Evolutionary conservation across 2,888 invertebrate species (phyloP).

Genomic region (Flexamia atlantica): DNA sequence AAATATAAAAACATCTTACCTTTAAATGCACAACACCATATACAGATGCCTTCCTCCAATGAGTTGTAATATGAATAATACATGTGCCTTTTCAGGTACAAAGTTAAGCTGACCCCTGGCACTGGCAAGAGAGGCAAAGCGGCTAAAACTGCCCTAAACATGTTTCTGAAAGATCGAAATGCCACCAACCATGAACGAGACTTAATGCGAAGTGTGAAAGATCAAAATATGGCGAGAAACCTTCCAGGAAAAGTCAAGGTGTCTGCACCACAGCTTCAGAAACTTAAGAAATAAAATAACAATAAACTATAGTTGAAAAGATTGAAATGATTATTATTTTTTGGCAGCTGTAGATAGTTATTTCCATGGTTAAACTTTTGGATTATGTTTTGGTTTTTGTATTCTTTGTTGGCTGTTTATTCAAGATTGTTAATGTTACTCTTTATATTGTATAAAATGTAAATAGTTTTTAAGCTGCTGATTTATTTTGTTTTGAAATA

Average conservation of each 20-base stretch:
- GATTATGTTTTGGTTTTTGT: too few species aligned
- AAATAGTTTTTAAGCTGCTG: too few species aligned
- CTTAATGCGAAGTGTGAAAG: conserved; percentile 93
- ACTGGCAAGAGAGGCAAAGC: conserved; percentile 97
- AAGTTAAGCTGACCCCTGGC: conserved; percentile 97
- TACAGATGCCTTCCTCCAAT: too few species aligned
- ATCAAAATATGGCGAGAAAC: conserved; percentile 94
- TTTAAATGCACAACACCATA: too few species aligned
- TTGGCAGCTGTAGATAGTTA: not conserved
- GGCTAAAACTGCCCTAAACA: conserved; percentile 92
- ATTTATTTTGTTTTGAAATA: too few species aligned
- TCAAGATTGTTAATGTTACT: too few species aligned
- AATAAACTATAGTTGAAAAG: not conserved
- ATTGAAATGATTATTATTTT: not conserved
- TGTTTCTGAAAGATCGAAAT: conserved; percentile 90
- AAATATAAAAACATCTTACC: too few species aligned
- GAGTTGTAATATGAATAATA: not conserved
- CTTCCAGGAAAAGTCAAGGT: conserved; percentile 98
- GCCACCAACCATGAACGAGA: conserved; percentile 90
- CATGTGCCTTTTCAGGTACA: conserved; percentile 81
- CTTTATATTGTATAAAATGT: too few species aligned
- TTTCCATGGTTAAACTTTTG: not conserved
- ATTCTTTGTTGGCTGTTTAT: too few species aligned
- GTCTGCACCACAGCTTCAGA: conserved; percentile 84
- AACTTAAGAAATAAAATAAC: conserved; percentile 65